These are phyloP conservation scores for Catharus bicknelli DNA, from an alignment of 2,113 vertebrate species.

Conservation along the genomic window DNA sequence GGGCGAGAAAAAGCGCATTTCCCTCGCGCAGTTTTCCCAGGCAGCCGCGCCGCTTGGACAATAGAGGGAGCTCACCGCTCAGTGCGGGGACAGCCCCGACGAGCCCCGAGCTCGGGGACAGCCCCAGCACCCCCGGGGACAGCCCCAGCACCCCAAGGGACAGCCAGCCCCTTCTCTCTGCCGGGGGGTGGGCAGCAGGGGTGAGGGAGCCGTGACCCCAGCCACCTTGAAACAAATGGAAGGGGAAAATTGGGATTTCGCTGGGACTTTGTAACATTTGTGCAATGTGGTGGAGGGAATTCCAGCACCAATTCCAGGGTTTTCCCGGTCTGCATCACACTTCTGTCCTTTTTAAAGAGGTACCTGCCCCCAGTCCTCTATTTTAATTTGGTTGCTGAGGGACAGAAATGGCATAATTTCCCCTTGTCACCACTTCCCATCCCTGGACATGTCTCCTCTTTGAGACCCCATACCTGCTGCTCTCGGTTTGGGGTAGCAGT, in stretches of 20 bases:
- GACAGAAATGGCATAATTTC: not conserved
- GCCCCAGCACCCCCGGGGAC: not conserved
- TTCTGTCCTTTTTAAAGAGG: not conserved
- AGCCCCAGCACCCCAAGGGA: not conserved
- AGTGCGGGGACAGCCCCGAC: accelerated
- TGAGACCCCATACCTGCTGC: not conserved
- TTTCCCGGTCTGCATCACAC: not conserved
- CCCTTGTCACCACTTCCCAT: accelerated
- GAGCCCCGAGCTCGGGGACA: accelerated
- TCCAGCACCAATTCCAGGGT: not conserved
- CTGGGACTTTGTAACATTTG: not conserved
- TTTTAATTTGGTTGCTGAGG: not conserved
- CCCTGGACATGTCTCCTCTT: not conserved
- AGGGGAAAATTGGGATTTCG: not conserved
- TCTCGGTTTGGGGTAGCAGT: accelerated
- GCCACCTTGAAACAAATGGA: not conserved
- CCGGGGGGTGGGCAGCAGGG: accelerated
- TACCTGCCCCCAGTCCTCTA: not conserved
- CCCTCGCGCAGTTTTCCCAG: no score
- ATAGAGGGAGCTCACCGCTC: not conserved
- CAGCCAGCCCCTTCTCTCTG: not conserved
- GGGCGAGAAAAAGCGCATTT: not conserved
- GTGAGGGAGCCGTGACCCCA: accelerated
- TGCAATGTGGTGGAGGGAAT: not conserved
- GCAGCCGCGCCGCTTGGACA: not conserved